Conservation (phyloP, 2,113 vertebrate species). For the Andinoacara biseriatus region DNA sequence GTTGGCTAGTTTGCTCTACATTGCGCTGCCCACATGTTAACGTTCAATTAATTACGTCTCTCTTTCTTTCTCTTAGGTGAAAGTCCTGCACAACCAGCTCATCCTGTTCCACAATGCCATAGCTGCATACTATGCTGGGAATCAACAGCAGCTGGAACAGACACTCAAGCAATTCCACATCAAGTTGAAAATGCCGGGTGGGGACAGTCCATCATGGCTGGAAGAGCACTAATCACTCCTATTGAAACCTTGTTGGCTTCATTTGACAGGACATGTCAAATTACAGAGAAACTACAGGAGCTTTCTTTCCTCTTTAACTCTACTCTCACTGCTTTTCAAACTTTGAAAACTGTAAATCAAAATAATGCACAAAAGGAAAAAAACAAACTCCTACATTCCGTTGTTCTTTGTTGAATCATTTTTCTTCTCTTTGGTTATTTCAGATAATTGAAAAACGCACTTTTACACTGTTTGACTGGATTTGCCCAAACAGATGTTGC, state of each 20-base stretch:
- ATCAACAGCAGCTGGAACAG: conserved; percentile 98
- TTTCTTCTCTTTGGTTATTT: conserved; percentile 31
- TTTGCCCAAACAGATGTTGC: conserved; percentile 24
- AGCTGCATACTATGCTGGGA: conserved; percentile 94
- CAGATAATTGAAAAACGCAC: conserved; percentile 63
- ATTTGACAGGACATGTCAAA: conserved; percentile 43
- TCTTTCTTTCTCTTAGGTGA: conserved; percentile 83
- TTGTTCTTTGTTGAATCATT: conserved; percentile 21
- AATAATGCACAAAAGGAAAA: conserved; percentile 24
- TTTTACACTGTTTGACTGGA: conserved; percentile 66
- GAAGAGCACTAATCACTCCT: conserved; percentile 87
- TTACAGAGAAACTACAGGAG: conserved; percentile 50
- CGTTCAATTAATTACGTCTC: neutral
- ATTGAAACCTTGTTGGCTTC: neutral
- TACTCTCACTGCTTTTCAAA: conserved; percentile 47
- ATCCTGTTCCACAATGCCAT: conserved; percentile 98
- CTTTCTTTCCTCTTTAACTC: conserved; percentile 10
- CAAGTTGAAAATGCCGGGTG: conserved; percentile 98
- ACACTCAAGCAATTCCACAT: conserved; percentile 98
- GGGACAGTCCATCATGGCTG: conserved; percentile 93
- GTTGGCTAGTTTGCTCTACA: conserved; percentile 62
- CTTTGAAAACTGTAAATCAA: conserved; percentile 47
- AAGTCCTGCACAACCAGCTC: conserved; percentile 97
- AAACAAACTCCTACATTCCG: conserved; percentile 9
- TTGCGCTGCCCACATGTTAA: neutral